These are phyloP conservation scores for Mallateleia sp. DNA, from an alignment of 2,888 invertebrate genomes.

Conservation along the genomic window DNA sequence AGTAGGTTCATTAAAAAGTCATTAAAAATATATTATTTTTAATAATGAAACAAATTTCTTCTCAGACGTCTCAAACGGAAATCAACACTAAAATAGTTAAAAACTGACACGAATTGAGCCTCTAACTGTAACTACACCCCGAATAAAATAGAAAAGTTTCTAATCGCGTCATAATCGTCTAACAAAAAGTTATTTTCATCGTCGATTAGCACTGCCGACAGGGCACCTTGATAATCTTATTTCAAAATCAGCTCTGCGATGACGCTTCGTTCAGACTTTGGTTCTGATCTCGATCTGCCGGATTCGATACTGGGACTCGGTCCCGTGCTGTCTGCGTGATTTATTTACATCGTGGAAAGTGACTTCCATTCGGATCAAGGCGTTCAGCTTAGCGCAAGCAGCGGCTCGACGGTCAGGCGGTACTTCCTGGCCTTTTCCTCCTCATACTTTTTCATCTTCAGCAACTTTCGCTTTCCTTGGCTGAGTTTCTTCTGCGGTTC, in stretches of 20 bases:
- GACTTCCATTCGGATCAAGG: slow-evolving; percentile 64
- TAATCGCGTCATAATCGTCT: slow-evolving; percentile 63
- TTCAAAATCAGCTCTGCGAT: slow-evolving; percentile 72
- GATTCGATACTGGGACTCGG: slow-evolving; percentile 84
- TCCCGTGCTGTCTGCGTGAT: slow-evolving; percentile 83
- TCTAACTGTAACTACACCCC: slow-evolving; percentile 73
- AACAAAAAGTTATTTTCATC: slow-evolving; percentile 44
- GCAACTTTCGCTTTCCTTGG: slow-evolving; percentile 87
- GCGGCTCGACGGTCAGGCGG: slow-evolving; percentile 87
- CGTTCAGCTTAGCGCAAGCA: slow-evolving; percentile 88
- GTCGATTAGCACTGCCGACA: slow-evolving; percentile 41
- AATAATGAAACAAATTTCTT: neutral
- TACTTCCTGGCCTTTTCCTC: slow-evolving; percentile 88
- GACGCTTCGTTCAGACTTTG: slow-evolving; percentile 86
- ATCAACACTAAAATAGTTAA: slow-evolving; percentile 60
- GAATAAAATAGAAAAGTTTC: slow-evolving; percentile 68
- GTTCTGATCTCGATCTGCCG: slow-evolving; percentile 86
- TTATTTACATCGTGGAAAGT: slow-evolving; percentile 80
- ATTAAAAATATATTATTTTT: too few species aligned
- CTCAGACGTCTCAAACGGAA: neutral
- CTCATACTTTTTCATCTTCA: slow-evolving; percentile 87
- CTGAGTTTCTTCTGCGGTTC: slow-evolving; percentile 87
- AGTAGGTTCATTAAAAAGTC: too few species aligned
- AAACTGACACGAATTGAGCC: slow-evolving; percentile 73
- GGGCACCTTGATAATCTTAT: slow-evolving; percentile 53